Evolutionary conservation across 2,888 invertebrate species (phyloP), one percentile per base, ranked within the genome.

Genomic region (Platycheirus rosarum): DNA sequence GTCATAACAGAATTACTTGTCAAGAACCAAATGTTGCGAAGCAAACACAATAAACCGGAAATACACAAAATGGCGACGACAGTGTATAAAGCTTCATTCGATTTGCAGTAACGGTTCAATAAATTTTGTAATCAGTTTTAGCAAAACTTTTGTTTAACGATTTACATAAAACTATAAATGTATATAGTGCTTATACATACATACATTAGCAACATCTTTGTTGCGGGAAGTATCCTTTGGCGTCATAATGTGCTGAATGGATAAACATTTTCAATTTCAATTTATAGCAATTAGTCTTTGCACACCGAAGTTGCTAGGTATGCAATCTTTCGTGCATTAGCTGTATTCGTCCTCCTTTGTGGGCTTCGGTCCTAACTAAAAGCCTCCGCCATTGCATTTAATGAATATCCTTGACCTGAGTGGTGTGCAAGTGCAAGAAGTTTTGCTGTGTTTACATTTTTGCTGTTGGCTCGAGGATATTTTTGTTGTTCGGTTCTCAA

Each of bases 341-440:
- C n/a, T n/a, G 9, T 18, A 13, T 0, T 51, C 13, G 11, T 32
- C 26, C 14, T 49, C 9, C 2, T 51, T 32, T 51, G 13, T 51
- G 5, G 7, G 26, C 8, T 13, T 0, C 6, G 1, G n/a, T 9
- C 44, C n/a, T 37, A 48, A n/a, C 62, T 55, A 49, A 55, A 70
- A 63, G 46, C 63, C 29, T 37, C 20, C n/a, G 0, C 1, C 16
- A 42, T 57, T 18, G 11, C 53, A 44, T 75, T 60, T 26, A 66
- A 32, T 11, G 62, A 65, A 29, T 11, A 71, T 76, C 80, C 80
- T 80, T 80, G 80, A 80, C 70, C 76, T 66, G 42, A 23, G 51
- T 68, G 48, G 35, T 13, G n/a, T 57, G 62, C 57, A 75, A 76
- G 51, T 74, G 63, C 74, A 80, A 51, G 46, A 35, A 42, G 8